phyloP scores from a whole-genome alignment of 2,888 invertebrate genomes.

The Augochlorella aurata region DNA sequence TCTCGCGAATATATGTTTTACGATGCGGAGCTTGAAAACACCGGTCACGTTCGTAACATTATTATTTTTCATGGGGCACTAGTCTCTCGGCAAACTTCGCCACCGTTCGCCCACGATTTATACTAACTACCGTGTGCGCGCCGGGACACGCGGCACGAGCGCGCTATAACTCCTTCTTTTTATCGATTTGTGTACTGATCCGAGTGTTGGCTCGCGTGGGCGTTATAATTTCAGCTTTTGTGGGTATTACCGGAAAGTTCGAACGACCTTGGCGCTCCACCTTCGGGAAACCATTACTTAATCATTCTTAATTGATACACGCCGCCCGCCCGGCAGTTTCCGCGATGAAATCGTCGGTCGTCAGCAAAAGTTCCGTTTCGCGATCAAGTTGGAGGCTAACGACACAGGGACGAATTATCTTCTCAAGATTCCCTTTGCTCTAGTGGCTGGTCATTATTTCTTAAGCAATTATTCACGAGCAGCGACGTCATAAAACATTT shows the following conservation, averaged over 20 bases:
- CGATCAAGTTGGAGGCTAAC: too few species aligned
- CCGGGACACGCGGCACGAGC: conserved; percentile 21
- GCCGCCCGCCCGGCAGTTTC: background rate
- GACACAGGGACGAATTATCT: too few species aligned
- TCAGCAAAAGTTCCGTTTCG: too few species aligned
- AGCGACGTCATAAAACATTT: too few species aligned
- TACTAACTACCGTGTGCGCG: background rate
- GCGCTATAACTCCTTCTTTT: conserved; percentile 33
- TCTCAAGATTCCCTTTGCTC: too few species aligned
- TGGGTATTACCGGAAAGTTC: conserved; percentile 21
- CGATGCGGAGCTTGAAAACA: background rate
- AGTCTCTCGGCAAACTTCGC: conserved; percentile 18
- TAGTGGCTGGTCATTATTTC: too few species aligned
- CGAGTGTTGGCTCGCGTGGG: conserved; percentile 15
- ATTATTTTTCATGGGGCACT: conserved; percentile 28
- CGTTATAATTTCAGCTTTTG: conserved; percentile 6
- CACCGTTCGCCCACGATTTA: conserved; percentile 19
- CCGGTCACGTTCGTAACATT: conserved; percentile 29
- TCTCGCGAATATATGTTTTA: conserved; percentile 1
- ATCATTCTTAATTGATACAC: conserved; percentile 39
- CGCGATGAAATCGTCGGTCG: background rate
- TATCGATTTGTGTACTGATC: conserved; percentile 43
- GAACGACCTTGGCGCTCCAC: conserved; percentile 1
- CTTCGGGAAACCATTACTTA: conserved; percentile 29
- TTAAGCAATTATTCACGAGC: too few species aligned